Evolutionary conservation across 1,140 invertebrate genomes (phyloP).

Genomic region (Solenopsis invicta): DNA sequence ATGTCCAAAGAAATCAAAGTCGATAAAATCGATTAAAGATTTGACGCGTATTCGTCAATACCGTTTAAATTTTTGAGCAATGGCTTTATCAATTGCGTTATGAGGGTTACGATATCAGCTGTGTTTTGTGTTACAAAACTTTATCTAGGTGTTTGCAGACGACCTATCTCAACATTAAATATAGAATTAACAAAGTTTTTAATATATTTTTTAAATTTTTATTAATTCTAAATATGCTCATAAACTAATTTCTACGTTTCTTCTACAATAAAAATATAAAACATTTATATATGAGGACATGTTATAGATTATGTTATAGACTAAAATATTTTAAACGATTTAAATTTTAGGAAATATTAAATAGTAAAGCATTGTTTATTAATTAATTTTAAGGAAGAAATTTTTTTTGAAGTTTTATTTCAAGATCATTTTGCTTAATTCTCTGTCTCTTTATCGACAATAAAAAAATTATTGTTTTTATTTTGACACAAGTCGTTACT

Average conservation of each 20-base stretch:
- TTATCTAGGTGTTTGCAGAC: conserved; percentile 17
- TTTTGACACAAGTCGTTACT: background rate
- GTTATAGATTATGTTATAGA: background rate
- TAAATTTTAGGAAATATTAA: background rate
- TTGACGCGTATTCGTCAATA: conserved; percentile 25
- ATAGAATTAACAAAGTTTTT: background rate
- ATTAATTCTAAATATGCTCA: background rate
- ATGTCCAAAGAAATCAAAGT: background rate
- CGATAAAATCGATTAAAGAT: conserved; percentile 43
- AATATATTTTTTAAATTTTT: background rate
- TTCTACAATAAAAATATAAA: background rate
- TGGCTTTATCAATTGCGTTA: conserved; percentile 49
- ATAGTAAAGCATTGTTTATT: background rate
- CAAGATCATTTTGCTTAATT: background rate
- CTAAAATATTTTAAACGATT: background rate
- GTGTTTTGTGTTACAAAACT: conserved; percentile 14
- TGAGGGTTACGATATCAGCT: conserved; percentile 40
- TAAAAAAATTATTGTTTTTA: background rate
- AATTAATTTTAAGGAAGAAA: background rate
- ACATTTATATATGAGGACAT: background rate
- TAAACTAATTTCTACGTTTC: background rate
- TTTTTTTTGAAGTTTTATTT: background rate
- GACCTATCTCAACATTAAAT: background rate
- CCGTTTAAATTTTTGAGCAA: conserved; percentile 21
- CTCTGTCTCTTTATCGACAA: background rate